Conservation (phyloP, 2,797 vertebrate genomes). For the Anabas testudineus region DNA sequence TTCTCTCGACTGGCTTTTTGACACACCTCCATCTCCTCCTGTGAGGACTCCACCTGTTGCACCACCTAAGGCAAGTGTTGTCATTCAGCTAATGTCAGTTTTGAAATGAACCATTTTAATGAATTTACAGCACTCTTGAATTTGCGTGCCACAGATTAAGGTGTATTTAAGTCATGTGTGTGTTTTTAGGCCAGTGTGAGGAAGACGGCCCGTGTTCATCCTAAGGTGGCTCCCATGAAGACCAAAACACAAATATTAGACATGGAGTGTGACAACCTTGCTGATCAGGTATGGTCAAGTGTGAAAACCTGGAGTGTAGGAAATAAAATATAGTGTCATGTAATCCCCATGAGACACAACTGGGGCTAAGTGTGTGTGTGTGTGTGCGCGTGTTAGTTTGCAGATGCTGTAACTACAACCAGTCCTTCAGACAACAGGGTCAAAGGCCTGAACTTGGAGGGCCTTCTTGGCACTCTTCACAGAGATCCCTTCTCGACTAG, state of each 20-base stretch:
- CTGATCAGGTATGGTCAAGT: constrained; percentile 72
- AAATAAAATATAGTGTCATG: not conserved
- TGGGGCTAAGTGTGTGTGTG: not conserved
- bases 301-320: not conserved
- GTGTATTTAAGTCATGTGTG: not conserved
- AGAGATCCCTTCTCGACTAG: constrained; percentile 88
- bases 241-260: constrained; percentile 62
- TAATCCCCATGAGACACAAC: not conserved
- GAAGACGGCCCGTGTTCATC: not conserved
- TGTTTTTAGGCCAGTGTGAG: constrained; percentile 43
- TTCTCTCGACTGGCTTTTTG: constrained; percentile 71
- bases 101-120: not conserved
- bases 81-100: not conserved
- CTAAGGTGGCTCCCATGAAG: constrained; percentile 25
- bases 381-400: constrained; percentile 83
- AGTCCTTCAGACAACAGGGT: constrained; percentile 53
- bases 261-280: constrained; percentile 76
- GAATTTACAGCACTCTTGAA: not conserved
- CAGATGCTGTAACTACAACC: constrained; percentile 76
- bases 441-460: constrained; percentile 78
- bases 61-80: constrained; percentile 31
- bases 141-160: not conserved
- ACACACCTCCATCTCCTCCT: constrained; percentile 44
- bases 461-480: constrained; percentile 79
- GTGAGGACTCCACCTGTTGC: not conserved